Evolutionary conservation across 2,888 invertebrate species (phyloP), one percentile per base, ranked within the genome.

Genomic region (Himalopsyche tibetana): DNA sequence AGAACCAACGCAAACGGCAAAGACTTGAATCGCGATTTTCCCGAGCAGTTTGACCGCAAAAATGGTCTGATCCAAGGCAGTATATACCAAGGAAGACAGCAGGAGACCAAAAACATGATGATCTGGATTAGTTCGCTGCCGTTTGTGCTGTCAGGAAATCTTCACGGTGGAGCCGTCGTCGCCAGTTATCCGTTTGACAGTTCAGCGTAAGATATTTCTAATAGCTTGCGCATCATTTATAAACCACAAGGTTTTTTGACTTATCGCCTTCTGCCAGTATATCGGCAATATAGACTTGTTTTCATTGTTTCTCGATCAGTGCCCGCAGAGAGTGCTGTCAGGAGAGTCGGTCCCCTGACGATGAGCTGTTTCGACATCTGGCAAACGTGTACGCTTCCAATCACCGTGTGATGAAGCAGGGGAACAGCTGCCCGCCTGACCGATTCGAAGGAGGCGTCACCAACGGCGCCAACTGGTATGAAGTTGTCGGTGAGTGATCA

Each of bases 151-250:
- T 99, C 98, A 0, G 98, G 97, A 2, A 99, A 99, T 92, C 94
- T 99, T 82, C 99, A 99, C 91, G 99, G 98, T n/a, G 99, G 99
- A 4, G 98, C 99, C 55, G 94, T 99, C 0, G 99, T 99, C 2
- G 99, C 99, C 83, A 99, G 99, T 91, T 99, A 99, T 92, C 99
- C 99, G 0, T 99, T 95, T 90, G 99, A 98, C 92, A 96, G 98
- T 91, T 96, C 96, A 19, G 94, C 94, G 97, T 96, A 92, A 92
- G 91, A 38, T 40, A 40, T 81, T 87, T 55, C 38, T 19, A 84
- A 87, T 86, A 15, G 83, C 82, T 45, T 9, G 11, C 45, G 8
- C 45, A 45, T 45, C 28, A 28, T 28, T 28, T 28, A 28, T 28
- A 28, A 28, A 28, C 28, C 28, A 28, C 28, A 28, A 28, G 28